Base-by-base conservation (phyloP, 2,888 invertebrate genomes). In the Thumatha senex region DNA sequence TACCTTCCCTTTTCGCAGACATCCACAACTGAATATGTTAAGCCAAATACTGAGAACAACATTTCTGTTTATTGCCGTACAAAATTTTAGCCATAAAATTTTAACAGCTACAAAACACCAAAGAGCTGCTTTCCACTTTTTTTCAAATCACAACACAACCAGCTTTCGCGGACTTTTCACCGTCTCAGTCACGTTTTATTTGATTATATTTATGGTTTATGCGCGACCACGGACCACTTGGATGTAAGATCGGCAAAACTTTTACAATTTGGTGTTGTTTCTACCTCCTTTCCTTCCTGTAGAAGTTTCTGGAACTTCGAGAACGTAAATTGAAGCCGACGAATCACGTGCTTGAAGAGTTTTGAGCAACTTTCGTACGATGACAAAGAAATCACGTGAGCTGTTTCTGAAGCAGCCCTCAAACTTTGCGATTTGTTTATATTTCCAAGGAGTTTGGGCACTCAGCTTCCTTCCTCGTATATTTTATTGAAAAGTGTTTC, bases 201-300 rank as follows among this genome's bases (percentile, higher is more conserved):
- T 67, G 62, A 70, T 70, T 67, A 58, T 73, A 67, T 70, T 67
- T 70, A 65, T 61, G 61, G 59, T 56, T 59, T 65, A 64, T 65
- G 63, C 63, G 58, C 54, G 56, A 58, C 58, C 59, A 63, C 63
- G 57, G 41, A 51, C 13, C 48, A 40, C 46, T 46, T 43, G 51
- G 36, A 40, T 39, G 40, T 50, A 41, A 43, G 53, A 39, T 51
- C 48, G 51, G 56, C 44, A 15, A 43, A 62, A 61, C 60, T 65
- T 70, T 63, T 58, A 59, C 53, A 51, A 59, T 59, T 51, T 44
- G 46, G 43, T 54, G 46, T 30, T 46, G 41, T 24, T 24, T 24
- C 18, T 24, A 4, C 5, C 18, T 40, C 33, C 18, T 35, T 36
- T 41, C 31, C 31, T 47, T 53, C 51, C 48, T 39, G 46, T 36